phyloP scores from a whole-genome alignment of 2,888 invertebrate genomes.

The Tetranychus piercei region DNA sequence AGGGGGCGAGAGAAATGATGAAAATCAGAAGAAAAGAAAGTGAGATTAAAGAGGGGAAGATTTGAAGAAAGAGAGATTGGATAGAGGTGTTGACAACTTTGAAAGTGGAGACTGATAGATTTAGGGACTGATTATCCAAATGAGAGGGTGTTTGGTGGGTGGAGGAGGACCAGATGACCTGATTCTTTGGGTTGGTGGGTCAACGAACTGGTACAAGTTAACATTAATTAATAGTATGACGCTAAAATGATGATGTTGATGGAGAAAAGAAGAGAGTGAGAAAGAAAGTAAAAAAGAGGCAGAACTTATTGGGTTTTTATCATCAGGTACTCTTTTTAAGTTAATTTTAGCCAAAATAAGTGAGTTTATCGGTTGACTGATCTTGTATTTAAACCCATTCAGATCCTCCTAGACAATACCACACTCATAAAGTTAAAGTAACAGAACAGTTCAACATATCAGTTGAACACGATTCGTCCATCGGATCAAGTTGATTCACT shows the following conservation, averaged over 20 bases:
- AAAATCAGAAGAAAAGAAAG: background rate
- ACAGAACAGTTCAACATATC: background rate
- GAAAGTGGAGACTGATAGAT: background rate
- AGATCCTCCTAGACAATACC: background rate
- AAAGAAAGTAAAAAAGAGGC: background rate
- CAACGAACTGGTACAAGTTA: slow-evolving; percentile 16
- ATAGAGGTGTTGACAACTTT: background rate
- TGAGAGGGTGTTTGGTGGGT: background rate
- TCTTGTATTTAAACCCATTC: background rate
- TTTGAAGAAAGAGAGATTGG: slow-evolving; percentile 2
- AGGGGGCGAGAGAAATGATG: slow-evolving; percentile 4
- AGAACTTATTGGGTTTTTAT: background rate
- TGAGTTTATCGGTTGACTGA: background rate
- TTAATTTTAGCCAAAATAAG: background rate
- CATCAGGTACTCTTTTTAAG: background rate
- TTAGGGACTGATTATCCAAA: background rate
- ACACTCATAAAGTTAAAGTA: background rate
- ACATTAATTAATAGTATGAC: background rate
- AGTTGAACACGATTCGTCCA: background rate
- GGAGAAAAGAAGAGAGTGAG: background rate
- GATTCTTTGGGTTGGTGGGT: slow-evolving; percentile 16
- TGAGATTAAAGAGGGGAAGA: background rate
- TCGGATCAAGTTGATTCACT: background rate
- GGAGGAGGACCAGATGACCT: slow-evolving; percentile 8
- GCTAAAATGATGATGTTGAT: background rate